Evolutionary conservation across 1,140 invertebrate species (phyloP).

Genomic region (Nephotettix cincticeps): DNA sequence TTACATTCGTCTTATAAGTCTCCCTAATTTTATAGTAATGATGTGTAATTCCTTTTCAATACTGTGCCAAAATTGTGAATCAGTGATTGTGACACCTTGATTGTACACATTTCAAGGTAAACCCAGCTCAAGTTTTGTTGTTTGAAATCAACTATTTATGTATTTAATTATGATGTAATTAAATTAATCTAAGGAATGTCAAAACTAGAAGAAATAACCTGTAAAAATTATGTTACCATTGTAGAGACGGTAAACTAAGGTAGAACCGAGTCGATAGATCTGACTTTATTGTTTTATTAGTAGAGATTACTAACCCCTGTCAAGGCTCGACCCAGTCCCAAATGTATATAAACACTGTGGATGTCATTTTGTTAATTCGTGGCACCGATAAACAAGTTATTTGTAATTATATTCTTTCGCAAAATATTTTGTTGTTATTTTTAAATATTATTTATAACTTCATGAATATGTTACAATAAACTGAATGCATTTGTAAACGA

Average conservation of each 20-base stretch:
- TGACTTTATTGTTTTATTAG: conserved; percentile 25
- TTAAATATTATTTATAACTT: not conserved
- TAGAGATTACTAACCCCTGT: conserved; percentile 1
- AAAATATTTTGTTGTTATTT: not conserved
- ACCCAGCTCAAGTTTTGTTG: conserved; percentile 25
- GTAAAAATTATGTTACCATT: conserved; percentile 10
- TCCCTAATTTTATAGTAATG: not conserved
- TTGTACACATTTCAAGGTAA: not conserved
- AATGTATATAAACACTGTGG: conserved; percentile 8
- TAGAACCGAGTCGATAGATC: conserved; percentile 1
- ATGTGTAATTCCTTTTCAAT: not conserved
- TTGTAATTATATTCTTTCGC: not conserved
- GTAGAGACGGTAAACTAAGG: not conserved
- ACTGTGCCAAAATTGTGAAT: conserved; percentile 18
- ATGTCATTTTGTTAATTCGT: conserved; percentile 10
- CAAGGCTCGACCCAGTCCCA: not conserved
- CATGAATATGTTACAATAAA: not conserved
- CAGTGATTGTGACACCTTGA: not conserved
- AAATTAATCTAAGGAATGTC: conserved; percentile 14
- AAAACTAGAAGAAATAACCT: conserved; percentile 6
- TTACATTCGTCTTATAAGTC: not conserved
- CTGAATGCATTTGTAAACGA: not conserved
- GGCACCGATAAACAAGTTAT: conserved; percentile 11
- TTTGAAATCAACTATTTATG: conserved; percentile 21
- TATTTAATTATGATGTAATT: conserved; percentile 20